phyloP scores from a whole-genome alignment of 2,888 invertebrate species.

The Ophion costatus region DNA sequence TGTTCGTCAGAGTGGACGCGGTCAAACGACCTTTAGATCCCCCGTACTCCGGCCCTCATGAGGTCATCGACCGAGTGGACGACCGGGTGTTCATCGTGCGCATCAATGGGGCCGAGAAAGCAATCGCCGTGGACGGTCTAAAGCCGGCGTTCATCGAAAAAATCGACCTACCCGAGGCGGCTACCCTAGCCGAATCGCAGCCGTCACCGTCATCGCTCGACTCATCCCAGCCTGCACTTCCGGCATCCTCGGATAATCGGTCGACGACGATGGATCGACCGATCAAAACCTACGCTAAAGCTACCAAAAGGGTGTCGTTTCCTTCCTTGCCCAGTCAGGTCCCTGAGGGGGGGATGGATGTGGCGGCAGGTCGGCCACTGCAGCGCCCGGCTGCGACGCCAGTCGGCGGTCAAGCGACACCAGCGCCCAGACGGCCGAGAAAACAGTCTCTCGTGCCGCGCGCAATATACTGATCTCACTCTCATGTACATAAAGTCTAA shows the following conservation, averaged over 20 bases:
- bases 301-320: background rate
- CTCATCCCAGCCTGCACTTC: too few relatives aligned
- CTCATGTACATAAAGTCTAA: background rate
- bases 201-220: too few relatives aligned
- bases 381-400: background rate
- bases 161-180: constrained; percentile 66
- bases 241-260: background rate
- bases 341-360: constrained; percentile 1
- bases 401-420: background rate
- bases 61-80: constrained; percentile 25
- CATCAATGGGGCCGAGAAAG: constrained; percentile 32
- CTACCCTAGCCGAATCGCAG: background rate
- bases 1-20: too few relatives aligned
- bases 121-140: constrained; percentile 43
- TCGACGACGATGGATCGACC: background rate
- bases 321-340: background rate
- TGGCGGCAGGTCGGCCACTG: background rate
- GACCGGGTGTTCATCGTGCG: constrained; percentile 47
- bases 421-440: background rate
- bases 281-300: background rate
- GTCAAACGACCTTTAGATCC: too few relatives aligned
- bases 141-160: constrained; percentile 84
- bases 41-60: too few relatives aligned
- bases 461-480: background rate
- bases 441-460: background rate